phyloP scores from a whole-genome alignment of 2,113 vertebrate species.

The Daboia siamensis region DNA sequence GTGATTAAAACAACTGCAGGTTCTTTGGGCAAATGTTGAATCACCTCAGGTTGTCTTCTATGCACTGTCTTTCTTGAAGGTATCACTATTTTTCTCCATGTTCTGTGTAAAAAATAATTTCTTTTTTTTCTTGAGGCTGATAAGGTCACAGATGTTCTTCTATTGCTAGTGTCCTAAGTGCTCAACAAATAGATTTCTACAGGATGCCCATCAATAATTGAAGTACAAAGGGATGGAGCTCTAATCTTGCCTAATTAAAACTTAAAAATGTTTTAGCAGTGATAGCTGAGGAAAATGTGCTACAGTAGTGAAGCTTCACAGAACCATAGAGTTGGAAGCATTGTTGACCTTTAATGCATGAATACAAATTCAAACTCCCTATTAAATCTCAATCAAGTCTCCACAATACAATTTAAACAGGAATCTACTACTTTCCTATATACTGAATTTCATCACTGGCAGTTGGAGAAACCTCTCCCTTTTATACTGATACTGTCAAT shows the following conservation, averaged over 20 bases:
- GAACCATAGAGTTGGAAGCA: not conserved
- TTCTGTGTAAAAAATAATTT: not conserved
- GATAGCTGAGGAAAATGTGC: not conserved
- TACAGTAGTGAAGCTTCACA: not conserved
- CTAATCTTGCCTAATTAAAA: not conserved
- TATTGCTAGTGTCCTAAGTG: not conserved
- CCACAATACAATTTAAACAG: not conserved
- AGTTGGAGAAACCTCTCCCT: not conserved
- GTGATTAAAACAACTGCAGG: not conserved
- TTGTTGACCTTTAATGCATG: not conserved
- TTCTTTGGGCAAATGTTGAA: not conserved
- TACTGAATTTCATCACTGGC: not conserved
- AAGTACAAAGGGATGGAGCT: not conserved
- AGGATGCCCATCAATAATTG: not conserved
- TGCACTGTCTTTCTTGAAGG: not conserved
- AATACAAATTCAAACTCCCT: not conserved
- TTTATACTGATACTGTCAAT: not conserved
- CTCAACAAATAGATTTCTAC: not conserved
- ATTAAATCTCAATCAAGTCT: not conserved
- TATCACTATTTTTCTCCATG: not conserved
- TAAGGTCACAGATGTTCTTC: not conserved
- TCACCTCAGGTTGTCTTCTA: not conserved
- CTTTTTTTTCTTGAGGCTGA: not conserved
- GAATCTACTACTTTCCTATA: not conserved
- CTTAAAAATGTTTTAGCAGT: not conserved